These are phyloP conservation scores for Eclectus roratus DNA, from an alignment of 2,113 vertebrate species.

Conservation along the genomic window DNA sequence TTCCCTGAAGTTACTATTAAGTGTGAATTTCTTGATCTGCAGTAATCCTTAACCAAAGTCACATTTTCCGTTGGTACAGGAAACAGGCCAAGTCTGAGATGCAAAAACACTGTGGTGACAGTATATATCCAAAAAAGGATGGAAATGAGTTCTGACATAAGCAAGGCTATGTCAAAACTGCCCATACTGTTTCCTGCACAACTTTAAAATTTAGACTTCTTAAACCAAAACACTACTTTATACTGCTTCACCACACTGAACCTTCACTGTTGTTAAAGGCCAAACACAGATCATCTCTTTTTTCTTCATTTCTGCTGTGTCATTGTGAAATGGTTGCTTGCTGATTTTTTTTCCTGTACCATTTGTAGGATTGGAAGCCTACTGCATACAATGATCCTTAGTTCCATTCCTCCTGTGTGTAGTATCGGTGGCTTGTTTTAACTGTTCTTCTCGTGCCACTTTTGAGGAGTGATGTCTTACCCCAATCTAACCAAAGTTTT, in stretches of 20 bases:
- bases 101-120: constrained; percentile 41
- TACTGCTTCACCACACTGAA: constrained; percentile 44
- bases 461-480: constrained; percentile 64
- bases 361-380: constrained; percentile 75
- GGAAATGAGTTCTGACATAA: constrained; percentile 39
- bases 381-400: constrained; percentile 66
- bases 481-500: constrained; percentile 74
- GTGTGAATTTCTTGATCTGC: constrained; percentile 44
- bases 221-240: background rate
- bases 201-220: constrained; percentile 2
- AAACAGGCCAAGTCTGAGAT: constrained; percentile 52
- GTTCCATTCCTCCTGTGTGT: constrained; percentile 62
- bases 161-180: constrained; percentile 24
- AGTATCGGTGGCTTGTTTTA: constrained; percentile 68
- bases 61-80: constrained; percentile 54
- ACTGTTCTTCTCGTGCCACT: constrained; percentile 67
- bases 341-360: constrained; percentile 70
- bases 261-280: constrained; percentile 70
- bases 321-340: constrained; percentile 72
- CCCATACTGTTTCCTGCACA: background rate
- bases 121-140: constrained; percentile 12
- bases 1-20: constrained; percentile 33
- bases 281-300: constrained; percentile 72
- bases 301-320: constrained; percentile 67
- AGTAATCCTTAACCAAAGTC: constrained; percentile 48